Evolutionary conservation across 1,140 invertebrate species (phyloP).

Genomic region (Vollenhovia emeryi): DNA sequence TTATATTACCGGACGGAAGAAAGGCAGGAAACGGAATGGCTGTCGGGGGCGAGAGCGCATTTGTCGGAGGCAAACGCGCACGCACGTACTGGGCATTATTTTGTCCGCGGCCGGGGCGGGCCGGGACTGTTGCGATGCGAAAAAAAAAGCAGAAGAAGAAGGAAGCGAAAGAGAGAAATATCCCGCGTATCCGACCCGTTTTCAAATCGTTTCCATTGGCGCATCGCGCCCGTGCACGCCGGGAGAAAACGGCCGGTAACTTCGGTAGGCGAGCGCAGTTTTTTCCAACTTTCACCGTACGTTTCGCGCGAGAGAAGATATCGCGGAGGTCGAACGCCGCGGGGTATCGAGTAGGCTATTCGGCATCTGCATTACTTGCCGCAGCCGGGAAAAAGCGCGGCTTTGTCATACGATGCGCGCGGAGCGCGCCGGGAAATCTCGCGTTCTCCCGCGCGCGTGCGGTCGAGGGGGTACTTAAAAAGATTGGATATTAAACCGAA

Average conservation of each 20-base stretch:
- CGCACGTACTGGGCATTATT: conserved; percentile 54
- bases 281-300: conserved; percentile 39
- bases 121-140: neutral
- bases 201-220: conserved; percentile 49
- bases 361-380: conserved; percentile 14
- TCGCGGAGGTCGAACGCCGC: conserved; percentile 21
- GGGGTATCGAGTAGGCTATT: conserved; percentile 7
- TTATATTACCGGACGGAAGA: conserved; percentile 50
- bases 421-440: neutral
- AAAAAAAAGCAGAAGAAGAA: too few species aligned
- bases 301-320: conserved; percentile 26
- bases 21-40: conserved; percentile 29
- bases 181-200: conserved; percentile 12
- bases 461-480: neutral
- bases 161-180: neutral
- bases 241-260: conserved; percentile 6
- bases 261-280: conserved; percentile 4
- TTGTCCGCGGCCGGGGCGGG: neutral
- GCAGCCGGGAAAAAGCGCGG: neutral
- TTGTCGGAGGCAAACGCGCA: conserved; percentile 52
- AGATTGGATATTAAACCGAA: conserved; percentile 32
- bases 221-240: conserved; percentile 1
- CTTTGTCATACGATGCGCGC: neutral
- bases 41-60: conserved; percentile 27
- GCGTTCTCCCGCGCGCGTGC: neutral